Conservation (phyloP, 2,888 invertebrate species). For the Trichopria drosophilae region DNA sequence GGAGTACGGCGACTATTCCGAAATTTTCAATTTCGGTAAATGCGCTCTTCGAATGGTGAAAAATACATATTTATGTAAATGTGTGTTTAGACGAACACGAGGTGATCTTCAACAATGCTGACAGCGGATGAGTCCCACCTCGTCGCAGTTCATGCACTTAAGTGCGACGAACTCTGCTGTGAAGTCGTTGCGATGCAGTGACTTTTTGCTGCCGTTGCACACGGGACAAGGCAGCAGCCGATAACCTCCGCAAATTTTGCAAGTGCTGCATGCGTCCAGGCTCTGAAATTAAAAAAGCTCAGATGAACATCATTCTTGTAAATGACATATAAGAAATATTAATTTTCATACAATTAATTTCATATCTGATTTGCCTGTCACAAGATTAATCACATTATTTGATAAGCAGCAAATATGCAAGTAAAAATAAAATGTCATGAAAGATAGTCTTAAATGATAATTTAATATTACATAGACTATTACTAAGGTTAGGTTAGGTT, state of each 20-base stretch:
- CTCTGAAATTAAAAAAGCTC: constrained; percentile 64
- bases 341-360: neutral
- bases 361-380: neutral
- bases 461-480: neutral
- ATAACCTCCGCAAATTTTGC: constrained; percentile 89
- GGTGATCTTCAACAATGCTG: too few species aligned
- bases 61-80: too few species aligned
- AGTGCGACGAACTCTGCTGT: constrained; percentile 91
- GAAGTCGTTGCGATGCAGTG: constrained; percentile 90
- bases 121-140: constrained; percentile 89
- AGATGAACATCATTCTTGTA: neutral
- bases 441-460: constrained; percentile 2
- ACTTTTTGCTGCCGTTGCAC: constrained; percentile 96
- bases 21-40: too few species aligned
- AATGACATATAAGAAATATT: neutral
- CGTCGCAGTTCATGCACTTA: constrained; percentile 94
- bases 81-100: too few species aligned
- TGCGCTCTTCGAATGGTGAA: too few species aligned
- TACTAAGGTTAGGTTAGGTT: too few species aligned
- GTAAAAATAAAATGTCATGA: neutral
- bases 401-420: neutral
- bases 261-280: constrained; percentile 77
- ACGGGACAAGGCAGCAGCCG: constrained; percentile 85
- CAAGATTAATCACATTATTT: neutral
- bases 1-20: too few species aligned